Evolutionary conservation across 2,888 invertebrate genomes (phyloP).

Genomic region (Cecidostiba fungosa): DNA sequence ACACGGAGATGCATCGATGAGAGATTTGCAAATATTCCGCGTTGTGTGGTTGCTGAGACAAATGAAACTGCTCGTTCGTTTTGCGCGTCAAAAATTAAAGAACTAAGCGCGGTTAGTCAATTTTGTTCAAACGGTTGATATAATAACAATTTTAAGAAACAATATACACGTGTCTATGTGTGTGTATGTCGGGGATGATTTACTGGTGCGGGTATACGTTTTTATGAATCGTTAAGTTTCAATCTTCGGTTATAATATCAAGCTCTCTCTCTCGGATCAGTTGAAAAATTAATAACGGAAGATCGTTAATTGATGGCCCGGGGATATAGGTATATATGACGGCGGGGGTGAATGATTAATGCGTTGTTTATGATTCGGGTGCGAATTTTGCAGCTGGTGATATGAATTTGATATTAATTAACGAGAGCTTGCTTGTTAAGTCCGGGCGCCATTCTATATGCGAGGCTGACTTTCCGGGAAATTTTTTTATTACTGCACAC

Average conservation of each 20-base stretch:
- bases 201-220: conserved; percentile 14
- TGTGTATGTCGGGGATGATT: background rate
- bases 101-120: background rate
- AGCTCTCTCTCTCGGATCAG: background rate
- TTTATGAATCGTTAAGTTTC: conserved; percentile 54
- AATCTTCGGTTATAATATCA: conserved; percentile 14
- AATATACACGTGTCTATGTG: background rate
- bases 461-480: too few relatives aligned
- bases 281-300: conserved; percentile 34
- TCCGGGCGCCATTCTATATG: too few relatives aligned
- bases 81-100: background rate
- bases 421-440: background rate
- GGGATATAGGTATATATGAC: background rate
- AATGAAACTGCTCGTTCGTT: background rate
- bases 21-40: background rate
- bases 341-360: background rate
- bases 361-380: background rate
- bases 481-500: too few relatives aligned
- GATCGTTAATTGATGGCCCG: background rate
- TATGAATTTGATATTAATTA: background rate
- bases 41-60: background rate
- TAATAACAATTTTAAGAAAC: conserved; percentile 54
- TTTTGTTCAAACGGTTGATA: background rate
- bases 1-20: background rate
- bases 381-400: background rate